Conservation (phyloP, 2,113 vertebrate species). For the Pungitius pungitius region DNA sequence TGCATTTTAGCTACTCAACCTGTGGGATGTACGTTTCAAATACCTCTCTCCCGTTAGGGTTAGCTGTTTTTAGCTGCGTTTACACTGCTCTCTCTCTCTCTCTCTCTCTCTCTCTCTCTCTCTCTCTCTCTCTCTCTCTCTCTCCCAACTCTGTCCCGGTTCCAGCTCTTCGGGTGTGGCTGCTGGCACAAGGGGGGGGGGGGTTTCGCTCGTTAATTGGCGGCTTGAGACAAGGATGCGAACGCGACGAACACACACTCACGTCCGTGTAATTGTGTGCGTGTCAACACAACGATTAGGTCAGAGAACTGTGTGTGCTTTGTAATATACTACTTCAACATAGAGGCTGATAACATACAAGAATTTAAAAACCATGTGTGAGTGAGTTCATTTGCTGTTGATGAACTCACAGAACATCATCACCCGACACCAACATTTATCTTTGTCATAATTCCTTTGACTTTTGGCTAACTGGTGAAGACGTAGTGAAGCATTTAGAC, state of each 20-base stretch:
- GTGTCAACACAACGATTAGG: neutral
- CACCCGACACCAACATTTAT: too few species aligned
- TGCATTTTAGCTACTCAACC: constrained; percentile 14
- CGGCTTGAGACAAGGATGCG: constrained; percentile 8
- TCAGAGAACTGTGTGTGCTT: neutral
- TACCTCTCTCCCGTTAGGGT: constrained; percentile 11
- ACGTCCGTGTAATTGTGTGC: neutral
- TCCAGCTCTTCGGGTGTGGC: constrained; percentile 65
- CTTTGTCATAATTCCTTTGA: too few species aligned
- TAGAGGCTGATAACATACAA: neutral
- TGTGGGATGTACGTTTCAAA: constrained; percentile 3
- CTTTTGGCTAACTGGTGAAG: too few species aligned
- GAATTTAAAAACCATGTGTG: too few species aligned
- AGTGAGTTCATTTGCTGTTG: too few species aligned
- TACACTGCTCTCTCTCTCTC: constrained; percentile 21
- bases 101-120: neutral
- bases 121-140: constrained; percentile 1
- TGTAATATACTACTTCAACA: neutral
- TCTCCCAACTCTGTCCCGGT: constrained; percentile 53
- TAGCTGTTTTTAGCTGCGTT: constrained; percentile 3
- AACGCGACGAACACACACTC: too few species aligned
- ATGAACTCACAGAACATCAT: too few species aligned
- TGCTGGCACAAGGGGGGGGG: constrained; percentile 48
- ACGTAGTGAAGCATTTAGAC: too few species aligned
- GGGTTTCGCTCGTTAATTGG: constrained; percentile 57